Conservation (phyloP, 2,888 invertebrate species). For the Nycteola revayana region DNA sequence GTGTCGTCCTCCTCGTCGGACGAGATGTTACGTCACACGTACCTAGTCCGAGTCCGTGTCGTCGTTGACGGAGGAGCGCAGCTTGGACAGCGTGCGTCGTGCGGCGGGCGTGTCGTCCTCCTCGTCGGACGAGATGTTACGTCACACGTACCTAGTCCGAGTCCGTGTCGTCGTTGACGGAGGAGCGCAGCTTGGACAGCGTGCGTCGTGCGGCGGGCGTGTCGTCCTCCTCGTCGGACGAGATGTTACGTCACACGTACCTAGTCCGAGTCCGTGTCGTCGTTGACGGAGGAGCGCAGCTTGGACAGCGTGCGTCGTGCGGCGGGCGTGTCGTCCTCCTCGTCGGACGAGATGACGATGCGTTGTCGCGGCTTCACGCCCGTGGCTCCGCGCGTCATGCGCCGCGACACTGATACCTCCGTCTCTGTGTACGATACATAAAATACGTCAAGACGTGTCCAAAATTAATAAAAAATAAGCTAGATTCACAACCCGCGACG, state of each 20-base stretch:
- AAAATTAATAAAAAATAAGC: no score
- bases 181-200: constrained; percentile 62
- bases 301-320: constrained; percentile 72
- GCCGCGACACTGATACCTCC: constrained; percentile 45
- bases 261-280: constrained; percentile 66
- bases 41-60: constrained; percentile 63
- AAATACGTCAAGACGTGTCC: no score
- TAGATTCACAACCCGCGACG: no score
- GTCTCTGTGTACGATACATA: no score
- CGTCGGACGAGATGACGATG: constrained; percentile 78
- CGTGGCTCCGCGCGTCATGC: constrained; percentile 78
- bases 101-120: background rate
- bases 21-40: constrained; percentile 64
- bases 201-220: constrained; percentile 41
- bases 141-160: constrained; percentile 56
- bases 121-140: constrained; percentile 73
- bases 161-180: constrained; percentile 59
- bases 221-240: constrained; percentile 51
- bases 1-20: constrained; percentile 47
- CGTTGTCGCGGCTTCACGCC: constrained; percentile 77
- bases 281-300: constrained; percentile 69
- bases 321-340: constrained; percentile 78
- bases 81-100: constrained; percentile 66
- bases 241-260: constrained; percentile 65
- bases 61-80: constrained; percentile 55